Conservation (phyloP, 23 tunicate genomes). For the Trididemnum clinides region DNA sequence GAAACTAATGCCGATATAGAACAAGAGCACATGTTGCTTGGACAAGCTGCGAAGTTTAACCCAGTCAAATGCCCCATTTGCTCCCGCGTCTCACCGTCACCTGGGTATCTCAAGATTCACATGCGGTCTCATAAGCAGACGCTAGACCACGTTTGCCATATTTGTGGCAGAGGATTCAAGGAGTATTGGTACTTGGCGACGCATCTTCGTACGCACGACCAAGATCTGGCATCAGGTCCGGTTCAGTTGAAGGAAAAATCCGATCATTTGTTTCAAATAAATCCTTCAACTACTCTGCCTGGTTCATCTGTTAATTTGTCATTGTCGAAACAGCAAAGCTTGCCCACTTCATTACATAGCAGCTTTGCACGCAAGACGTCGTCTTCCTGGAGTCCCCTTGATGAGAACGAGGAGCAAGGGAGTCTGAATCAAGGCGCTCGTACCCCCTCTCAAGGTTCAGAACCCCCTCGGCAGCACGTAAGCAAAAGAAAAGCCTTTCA, state of each 20-base stretch:
- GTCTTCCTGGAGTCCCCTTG: conserved; percentile 45
- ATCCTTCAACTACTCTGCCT: neutral
- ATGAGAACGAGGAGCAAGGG: neutral
- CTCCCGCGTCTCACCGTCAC: conserved; percentile 85
- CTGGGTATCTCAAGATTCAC: conserved; percentile 91
- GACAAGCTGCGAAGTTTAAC: conserved; percentile 56
- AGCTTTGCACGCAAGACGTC: neutral
- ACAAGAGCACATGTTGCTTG: conserved; percentile 42
- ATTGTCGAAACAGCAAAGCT: neutral
- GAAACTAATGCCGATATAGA: neutral
- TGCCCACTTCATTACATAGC: neutral
- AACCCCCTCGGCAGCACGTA: neutral
- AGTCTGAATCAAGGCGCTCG: neutral
- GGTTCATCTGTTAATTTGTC: neutral
- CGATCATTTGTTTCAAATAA: neutral
- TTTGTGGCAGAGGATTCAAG: conserved; percentile 94
- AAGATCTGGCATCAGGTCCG: neutral
- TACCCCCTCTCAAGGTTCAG: neutral
- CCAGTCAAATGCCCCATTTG: conserved; percentile 91
- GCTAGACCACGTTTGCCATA: conserved; percentile 81
- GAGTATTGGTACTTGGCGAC: conserved; percentile 96
- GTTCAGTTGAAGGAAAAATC: neutral
- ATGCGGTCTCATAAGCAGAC: conserved; percentile 92
- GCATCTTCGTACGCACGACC: conserved; percentile 82
- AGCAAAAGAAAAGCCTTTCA: conserved; percentile 63